A percentile compares a stretch with the other conserved stretches of the same genome.
phyloP scores from a whole-genome alignment of 2,888 invertebrate species.

The Azorinus chamasolen region DNA sequence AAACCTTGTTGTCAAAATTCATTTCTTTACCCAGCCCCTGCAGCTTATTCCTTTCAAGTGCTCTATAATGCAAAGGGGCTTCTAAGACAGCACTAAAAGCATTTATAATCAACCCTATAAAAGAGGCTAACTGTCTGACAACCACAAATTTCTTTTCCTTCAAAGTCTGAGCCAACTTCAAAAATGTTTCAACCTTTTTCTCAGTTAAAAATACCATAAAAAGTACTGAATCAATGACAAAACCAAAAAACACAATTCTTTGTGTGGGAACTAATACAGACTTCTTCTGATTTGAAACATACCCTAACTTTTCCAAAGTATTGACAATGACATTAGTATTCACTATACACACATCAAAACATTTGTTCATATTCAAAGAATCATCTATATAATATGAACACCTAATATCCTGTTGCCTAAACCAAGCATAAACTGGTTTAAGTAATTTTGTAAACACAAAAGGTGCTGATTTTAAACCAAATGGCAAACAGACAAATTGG shows the following conservation, averaged over 20 bases:
- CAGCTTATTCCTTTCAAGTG: neutral
- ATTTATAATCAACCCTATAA: constrained; percentile 18
- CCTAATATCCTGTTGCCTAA: no score
- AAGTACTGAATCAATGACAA: constrained; percentile 14
- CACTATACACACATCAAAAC: neutral
- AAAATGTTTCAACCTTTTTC: constrained; percentile 5
- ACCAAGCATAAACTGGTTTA: no score
- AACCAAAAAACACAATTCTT: constrained; percentile 28
- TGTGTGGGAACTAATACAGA: no score
- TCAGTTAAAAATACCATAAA: no score
- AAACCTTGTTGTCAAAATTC: constrained; percentile 12
- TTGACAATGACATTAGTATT: neutral
- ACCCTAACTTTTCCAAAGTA: constrained; percentile 16
- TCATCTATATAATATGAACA: no score
- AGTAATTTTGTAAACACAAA: constrained; percentile 19
- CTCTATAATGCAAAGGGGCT: neutral
- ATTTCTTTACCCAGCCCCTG: neutral
- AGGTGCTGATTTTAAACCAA: constrained; percentile 11
- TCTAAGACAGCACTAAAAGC: no score
- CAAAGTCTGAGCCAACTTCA: neutral
- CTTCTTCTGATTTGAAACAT: constrained; percentile 12
- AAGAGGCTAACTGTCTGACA: constrained; percentile 7
- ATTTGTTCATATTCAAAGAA: constrained; percentile 25
- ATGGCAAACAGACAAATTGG: constrained; percentile 20
- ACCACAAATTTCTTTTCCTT: neutral